Evolutionary conservation across 2,113 vertebrate species (phyloP), one percentile per base, ranked within the genome.

Genomic region (Cryptomyrus ogoouensis): DNA sequence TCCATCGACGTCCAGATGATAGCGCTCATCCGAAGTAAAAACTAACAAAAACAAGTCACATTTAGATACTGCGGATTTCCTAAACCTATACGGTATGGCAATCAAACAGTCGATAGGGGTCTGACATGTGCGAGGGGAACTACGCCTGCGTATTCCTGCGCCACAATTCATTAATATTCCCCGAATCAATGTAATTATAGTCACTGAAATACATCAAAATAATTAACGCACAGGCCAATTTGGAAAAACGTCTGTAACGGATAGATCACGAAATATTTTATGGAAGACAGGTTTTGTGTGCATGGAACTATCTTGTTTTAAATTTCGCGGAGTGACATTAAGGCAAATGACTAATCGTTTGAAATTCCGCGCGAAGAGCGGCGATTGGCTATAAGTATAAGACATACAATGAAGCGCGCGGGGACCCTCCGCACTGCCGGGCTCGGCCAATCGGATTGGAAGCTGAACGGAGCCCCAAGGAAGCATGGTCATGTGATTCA

Each of bases 341-440:
- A 42, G 42, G n/a, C 93, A 84, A 95, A 90, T 89, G 91, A 80
- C 74, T 42, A 19, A 39, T 42, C 58, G 19, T 97, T 97, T 92
- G 91, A 98, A 97, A 97, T 96, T 92, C 91, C 92, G 95, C 97
- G 97, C 96, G 95, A 52, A 74, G 5, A n/a, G 0, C 0, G 13
- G 0, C 90, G 89, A 97, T 96, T 97, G 97, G 97, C 83, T 85
- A 17, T 2, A 5, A 15, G 3, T 2, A 0, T n/a, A 42, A 42
- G 94, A 44, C n/a, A 31, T 27, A 27, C 27, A 31, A 70, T 31
- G 62, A 70, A 70, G 62, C 10, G 62, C 24, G 58, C n/a, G 58
- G n/a, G 8, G 9, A 66, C 8, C 3, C n/a, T 10, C 3, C 1
- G 3, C 62, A 13, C 62, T 70, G 62, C 9, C 62, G n/a, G 10